These are phyloP conservation scores for Athripsodes cinereus DNA, from an alignment of 2,888 invertebrate species.

Conservation along the genomic window DNA sequence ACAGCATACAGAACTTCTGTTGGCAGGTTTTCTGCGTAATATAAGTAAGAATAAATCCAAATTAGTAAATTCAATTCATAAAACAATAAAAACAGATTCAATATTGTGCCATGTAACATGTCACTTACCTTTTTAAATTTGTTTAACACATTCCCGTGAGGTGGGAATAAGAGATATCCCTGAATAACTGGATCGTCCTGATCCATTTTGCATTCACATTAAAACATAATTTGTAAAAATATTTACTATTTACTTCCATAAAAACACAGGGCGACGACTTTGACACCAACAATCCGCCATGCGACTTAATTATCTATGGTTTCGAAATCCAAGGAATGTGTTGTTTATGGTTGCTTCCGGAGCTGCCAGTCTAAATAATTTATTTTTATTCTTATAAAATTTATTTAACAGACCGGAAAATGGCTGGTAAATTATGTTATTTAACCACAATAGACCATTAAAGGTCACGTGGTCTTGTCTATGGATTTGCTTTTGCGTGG, in stretches of 20 bases:
- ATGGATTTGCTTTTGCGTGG: too few relatives aligned
- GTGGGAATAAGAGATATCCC: constrained; percentile 73
- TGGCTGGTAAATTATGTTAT: too few relatives aligned
- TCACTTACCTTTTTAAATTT: constrained; percentile 64
- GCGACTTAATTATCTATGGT: background rate
- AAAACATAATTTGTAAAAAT: constrained; percentile 5
- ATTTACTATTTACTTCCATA: background rate
- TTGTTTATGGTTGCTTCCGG: background rate
- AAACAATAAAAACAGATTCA: constrained; percentile 10
- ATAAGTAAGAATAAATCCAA: constrained; percentile 27
- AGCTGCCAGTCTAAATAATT: too few relatives aligned
- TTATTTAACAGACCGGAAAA: too few relatives aligned
- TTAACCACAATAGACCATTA: too few relatives aligned
- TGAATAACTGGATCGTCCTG: constrained; percentile 67
- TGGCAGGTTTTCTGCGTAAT: constrained; percentile 75
- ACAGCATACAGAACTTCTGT: constrained; percentile 70
- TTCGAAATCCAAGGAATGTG: background rate
- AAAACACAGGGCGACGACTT: background rate
- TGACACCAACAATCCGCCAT: constrained; percentile 4
- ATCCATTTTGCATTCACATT: constrained; percentile 49
- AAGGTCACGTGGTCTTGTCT: too few relatives aligned
- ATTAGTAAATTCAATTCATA: constrained; percentile 15
- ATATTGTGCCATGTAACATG: constrained; percentile 10
- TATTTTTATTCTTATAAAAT: too few relatives aligned
- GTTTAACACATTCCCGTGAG: constrained; percentile 65